phyloP scores from a whole-genome alignment of 2,113 vertebrate genomes.

The Caracal caracal region DNA sequence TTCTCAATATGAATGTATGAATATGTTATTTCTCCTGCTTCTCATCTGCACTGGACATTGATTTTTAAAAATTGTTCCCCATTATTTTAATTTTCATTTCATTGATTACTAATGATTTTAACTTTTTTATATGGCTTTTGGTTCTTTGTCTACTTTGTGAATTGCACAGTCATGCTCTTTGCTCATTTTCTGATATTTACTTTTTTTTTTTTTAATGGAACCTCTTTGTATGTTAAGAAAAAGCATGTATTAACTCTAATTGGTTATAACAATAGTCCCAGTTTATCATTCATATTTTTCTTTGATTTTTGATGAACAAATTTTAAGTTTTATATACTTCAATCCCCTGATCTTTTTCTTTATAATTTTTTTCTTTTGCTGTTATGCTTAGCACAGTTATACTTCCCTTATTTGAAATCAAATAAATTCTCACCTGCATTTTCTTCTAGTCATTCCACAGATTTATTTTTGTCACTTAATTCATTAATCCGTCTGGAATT shows the following conservation, averaged over 20 bases:
- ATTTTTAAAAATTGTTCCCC: background rate
- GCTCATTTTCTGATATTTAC: background rate
- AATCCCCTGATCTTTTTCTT: constrained; percentile 28
- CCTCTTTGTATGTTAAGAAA: constrained; percentile 34
- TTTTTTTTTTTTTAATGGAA: constrained; percentile 47
- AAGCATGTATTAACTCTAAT: background rate
- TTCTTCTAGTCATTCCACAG: constrained; percentile 36
- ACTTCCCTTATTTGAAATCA: constrained; percentile 39
- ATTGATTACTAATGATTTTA: background rate
- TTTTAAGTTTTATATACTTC: constrained; percentile 10
- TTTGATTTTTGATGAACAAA: background rate
- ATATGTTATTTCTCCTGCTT: background rate
- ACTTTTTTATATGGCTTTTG: background rate
- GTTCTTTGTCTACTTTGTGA: background rate
- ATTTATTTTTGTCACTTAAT: constrained; percentile 28
- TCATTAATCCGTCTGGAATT: constrained; percentile 43
- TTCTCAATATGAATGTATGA: background rate
- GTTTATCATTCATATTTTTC: background rate
- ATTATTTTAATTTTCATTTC: constrained; percentile 21
- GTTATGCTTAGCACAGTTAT: background rate
- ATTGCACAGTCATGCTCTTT: background rate
- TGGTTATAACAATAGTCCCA: background rate
- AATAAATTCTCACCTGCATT: constrained; percentile 36
- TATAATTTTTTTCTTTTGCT: constrained; percentile 35
- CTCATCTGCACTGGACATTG: background rate